phyloP scores from a whole-genome alignment of 2,797 vertebrate genomes.

The Acrocephalus scirpaceus region DNA sequence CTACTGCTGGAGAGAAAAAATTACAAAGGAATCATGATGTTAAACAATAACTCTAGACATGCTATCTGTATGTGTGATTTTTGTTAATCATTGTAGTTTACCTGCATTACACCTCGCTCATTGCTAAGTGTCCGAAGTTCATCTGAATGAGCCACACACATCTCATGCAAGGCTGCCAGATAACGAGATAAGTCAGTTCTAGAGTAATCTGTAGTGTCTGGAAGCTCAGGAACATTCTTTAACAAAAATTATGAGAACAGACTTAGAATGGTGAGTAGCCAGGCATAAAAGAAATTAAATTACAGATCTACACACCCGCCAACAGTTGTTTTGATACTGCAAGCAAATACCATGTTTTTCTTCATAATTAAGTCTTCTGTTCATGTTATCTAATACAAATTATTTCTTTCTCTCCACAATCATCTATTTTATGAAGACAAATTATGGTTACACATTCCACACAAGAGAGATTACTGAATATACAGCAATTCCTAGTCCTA shows the following conservation, averaged over 20 bases:
- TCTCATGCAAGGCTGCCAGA: slow-evolving; percentile 93
- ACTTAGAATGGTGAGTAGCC: not conserved
- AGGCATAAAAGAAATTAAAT: not conserved
- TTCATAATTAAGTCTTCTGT: not conserved
- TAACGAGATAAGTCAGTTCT: slow-evolving; percentile 95
- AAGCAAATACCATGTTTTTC: not conserved
- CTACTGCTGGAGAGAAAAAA: not conserved
- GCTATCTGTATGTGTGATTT: not conserved
- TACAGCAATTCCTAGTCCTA: not conserved
- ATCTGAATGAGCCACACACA: slow-evolving; percentile 91
- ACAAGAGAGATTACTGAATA: slow-evolving; percentile 3
- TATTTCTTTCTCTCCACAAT: not conserved
- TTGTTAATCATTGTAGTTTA: slow-evolving; percentile 61
- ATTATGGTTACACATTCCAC: not conserved
- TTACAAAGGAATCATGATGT: not conserved
- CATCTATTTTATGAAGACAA: slow-evolving; percentile 1
- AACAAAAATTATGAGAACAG: slow-evolving; percentile 61
- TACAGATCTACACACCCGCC: not conserved
- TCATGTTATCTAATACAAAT: not conserved
- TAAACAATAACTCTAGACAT: not conserved
- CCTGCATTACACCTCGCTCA: slow-evolving; percentile 94
- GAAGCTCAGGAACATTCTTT: slow-evolving; percentile 94
- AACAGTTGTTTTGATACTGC: not conserved
- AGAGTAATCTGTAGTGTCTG: slow-evolving; percentile 91
- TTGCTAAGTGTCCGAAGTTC: slow-evolving; percentile 96